Evolutionary conservation across 2,113 vertebrate species (phyloP).

Genomic region (Columbina picui): DNA sequence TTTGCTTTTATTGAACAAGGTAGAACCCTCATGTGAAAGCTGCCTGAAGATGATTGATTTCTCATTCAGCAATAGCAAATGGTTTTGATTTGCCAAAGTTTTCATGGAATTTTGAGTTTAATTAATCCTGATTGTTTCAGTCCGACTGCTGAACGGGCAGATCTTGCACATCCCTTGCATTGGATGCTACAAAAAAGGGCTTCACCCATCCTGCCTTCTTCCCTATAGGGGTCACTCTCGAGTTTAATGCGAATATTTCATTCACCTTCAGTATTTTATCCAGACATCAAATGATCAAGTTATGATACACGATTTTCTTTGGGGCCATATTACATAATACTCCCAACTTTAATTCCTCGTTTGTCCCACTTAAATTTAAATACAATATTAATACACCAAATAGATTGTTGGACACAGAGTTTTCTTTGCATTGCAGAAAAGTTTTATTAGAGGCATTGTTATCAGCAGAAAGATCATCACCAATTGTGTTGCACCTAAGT

Average conservation of each 20-base stretch:
- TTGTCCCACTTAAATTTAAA: not conserved
- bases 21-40: not conserved
- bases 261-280: not conserved
- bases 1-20: not conserved
- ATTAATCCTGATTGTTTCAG: not conserved
- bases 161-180: not conserved
- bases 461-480: not conserved
- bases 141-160: not conserved
- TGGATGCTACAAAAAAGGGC: rapidly evolving
- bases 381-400: not conserved
- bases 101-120: not conserved
- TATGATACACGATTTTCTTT: not conserved
- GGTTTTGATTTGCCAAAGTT: not conserved
- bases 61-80: not conserved
- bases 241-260: not conserved
- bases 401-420: not conserved
- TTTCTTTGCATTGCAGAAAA: slow-evolving; percentile 45
- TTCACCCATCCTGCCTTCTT: not conserved
- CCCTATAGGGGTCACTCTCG: slow-evolving; percentile 42
- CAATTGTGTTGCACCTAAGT: not conserved
- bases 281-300: not conserved
- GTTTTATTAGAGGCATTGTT: slow-evolving; percentile 12
- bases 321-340: not conserved
- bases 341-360: not conserved
- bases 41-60: not conserved